Evolutionary conservation across 2,888 invertebrate genomes (phyloP), one percentile per base, ranked within the genome.

Genomic region (Lepidochrysops patricia): DNA sequence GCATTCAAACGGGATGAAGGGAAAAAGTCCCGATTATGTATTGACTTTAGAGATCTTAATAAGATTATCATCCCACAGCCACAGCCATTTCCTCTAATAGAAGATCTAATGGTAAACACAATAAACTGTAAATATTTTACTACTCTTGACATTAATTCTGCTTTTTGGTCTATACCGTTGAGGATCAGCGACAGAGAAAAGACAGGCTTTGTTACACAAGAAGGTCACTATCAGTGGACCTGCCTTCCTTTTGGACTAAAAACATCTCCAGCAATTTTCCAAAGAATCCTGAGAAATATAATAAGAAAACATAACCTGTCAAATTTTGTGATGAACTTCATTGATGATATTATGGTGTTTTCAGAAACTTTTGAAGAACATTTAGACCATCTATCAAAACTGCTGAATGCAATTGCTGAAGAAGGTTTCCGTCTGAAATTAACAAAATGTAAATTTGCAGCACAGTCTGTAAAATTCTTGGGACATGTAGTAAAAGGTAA

Each of bases 91-190:
- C 56, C 61, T 23, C 25, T 61, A 34, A 61, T 61, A 23, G 58
- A 61, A 12, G 60, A 60, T 56, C 29, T 60, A 26, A 35, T 60
- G 56, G n/a, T n/a, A n/a, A n/a, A n/a, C n/a, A n/a, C n/a, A n/a
- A n/a, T n/a, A 32, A 54, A 54, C 29, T 54, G 54, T 54, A 54
- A 54, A 29, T 54, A 60, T 48, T 54, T 52, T 54, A 54, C 60
- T 54, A 60, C 60, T 9, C 48, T 60, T 35, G 60, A 60, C 9
- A 48, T 61, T 23, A 61, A 75, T 61, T 73, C 72, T 23, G 75
- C 73, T 12, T 75, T 75, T 63, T 74, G 75, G 74, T 74, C 73
- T 15, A 74, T 73, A 29, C 72, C 72, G 9, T 59, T 73, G 37
- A 62, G 64, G 60, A 63, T 69, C 58, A n/a, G n/a, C n/a, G n/a